Percentiles rank a stretch among this genome's conserved stretches.
Evolutionary conservation across 2,797 vertebrate genomes (phyloP).

Genomic region (Denticeps clupeoides): DNA sequence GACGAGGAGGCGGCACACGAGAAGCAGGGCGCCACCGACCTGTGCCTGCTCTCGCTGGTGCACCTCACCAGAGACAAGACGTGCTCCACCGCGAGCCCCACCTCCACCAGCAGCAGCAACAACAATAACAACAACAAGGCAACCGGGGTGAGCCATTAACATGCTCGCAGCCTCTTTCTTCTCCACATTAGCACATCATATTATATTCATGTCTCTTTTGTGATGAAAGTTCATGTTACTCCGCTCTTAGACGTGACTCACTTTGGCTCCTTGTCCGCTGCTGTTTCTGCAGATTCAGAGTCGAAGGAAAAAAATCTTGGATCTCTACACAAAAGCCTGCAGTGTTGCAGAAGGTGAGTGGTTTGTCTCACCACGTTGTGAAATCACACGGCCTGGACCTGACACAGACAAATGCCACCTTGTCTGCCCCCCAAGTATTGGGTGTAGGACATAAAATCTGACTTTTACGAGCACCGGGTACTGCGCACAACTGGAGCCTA

Average conservation of each 20-base stretch:
- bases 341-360: constrained; percentile 83
- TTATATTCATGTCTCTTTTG: neutral
- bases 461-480: too few relatives aligned
- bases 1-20: constrained; percentile 88
- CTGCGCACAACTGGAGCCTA: too few relatives aligned
- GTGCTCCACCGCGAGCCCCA: constrained; percentile 44
- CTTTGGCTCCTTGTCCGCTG: neutral
- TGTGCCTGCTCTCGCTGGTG: constrained; percentile 84
- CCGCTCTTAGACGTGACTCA: constrained; percentile 3
- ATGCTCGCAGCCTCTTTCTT: too few relatives aligned
- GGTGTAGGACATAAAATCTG: too few relatives aligned
- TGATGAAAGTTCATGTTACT: constrained; percentile 3
- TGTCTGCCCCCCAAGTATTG: neutral
- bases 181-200: neutral
- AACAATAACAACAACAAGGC: constrained; percentile 67
- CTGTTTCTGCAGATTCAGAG: constrained; percentile 68
- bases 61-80: constrained; percentile 77
- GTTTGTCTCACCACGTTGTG: neutral
- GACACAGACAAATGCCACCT: neutral
- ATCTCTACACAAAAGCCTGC: constrained; percentile 82
- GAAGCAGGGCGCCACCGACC: constrained; percentile 77
- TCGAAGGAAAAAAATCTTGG: constrained; percentile 93
- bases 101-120: constrained; percentile 42
- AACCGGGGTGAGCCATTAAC: constrained; percentile 67
- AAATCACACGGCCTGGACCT: neutral